These are phyloP conservation scores for Amphipyra tragopoginis DNA, from an alignment of 2,888 invertebrate genomes.

Conservation along the genomic window DNA sequence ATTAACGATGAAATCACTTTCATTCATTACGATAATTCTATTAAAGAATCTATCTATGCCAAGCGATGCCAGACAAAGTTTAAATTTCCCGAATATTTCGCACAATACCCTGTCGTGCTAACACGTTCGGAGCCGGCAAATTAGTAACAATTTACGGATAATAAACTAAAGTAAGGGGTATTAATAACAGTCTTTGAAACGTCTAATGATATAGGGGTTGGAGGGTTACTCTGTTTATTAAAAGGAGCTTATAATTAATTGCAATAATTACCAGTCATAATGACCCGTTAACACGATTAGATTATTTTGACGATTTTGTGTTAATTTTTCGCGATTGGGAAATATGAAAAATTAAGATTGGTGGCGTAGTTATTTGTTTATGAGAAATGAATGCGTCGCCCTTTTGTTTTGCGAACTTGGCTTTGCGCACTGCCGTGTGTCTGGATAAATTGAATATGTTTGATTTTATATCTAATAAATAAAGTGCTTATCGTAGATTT, in stretches of 20 bases:
- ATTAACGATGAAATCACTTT: too few species aligned
- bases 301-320: slow-evolving; percentile 52
- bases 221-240: slow-evolving; percentile 60
- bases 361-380: too few species aligned
- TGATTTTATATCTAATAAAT: too few species aligned
- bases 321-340: slow-evolving; percentile 29
- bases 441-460: too few species aligned
- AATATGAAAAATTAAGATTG: neutral
- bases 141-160: slow-evolving; percentile 62
- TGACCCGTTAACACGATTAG: slow-evolving; percentile 58
- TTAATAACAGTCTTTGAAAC: slow-evolving; percentile 63
- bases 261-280: slow-evolving; percentile 63
- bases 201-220: slow-evolving; percentile 58
- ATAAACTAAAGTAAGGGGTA: slow-evolving; percentile 60
- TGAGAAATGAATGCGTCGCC: too few species aligned
- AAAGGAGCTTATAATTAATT: slow-evolving; percentile 60
- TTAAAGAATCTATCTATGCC: neutral
- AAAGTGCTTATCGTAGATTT: too few species aligned
- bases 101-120: slow-evolving; percentile 43
- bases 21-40: too few species aligned
- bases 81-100: slow-evolving; percentile 36
- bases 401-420: too few species aligned
- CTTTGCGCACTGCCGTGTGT: too few species aligned
- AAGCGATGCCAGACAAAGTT: slow-evolving; percentile 24
- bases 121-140: slow-evolving; percentile 54